Evolutionary conservation across 2,797 vertebrate species (phyloP).

Genomic region (Myripristis jacobus): DNA sequence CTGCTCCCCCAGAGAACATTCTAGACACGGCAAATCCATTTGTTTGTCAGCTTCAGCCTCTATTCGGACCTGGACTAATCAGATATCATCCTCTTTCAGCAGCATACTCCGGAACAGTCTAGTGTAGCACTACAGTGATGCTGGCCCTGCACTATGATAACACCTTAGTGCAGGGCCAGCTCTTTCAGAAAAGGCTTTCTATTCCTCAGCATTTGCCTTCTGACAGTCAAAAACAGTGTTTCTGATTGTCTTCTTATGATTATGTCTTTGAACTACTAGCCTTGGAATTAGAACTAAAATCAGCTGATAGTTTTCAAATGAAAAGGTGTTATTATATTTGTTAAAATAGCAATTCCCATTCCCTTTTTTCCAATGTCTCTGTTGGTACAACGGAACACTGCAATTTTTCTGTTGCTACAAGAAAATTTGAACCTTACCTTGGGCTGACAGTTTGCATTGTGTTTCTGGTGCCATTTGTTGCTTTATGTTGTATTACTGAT

Average conservation of each 20-base stretch:
- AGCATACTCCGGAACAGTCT: constrained; percentile 53
- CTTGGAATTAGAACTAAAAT: too few relatives aligned
- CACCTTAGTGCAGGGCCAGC: constrained; percentile 48
- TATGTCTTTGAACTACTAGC: too few relatives aligned
- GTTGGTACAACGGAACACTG: too few relatives aligned
- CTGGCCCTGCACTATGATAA: constrained; percentile 54
- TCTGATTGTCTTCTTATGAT: background rate
- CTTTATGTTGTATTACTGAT: too few relatives aligned
- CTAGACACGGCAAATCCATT: constrained; percentile 80
- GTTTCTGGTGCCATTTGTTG: too few relatives aligned
- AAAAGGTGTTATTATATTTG: too few relatives aligned
- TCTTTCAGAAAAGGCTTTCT: constrained; percentile 34
- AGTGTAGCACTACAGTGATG: constrained; percentile 38
- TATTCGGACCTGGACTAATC: constrained; percentile 71
- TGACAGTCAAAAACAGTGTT: constrained; percentile 31
- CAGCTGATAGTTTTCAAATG: too few relatives aligned
- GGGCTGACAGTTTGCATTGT: too few relatives aligned
- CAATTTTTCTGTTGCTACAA: too few relatives aligned
- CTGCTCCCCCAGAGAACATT: constrained; percentile 76
- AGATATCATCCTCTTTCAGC: constrained; percentile 78
- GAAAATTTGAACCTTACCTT: too few relatives aligned
- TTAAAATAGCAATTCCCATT: too few relatives aligned
- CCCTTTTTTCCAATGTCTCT: too few relatives aligned
- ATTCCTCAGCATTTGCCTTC: constrained; percentile 22
- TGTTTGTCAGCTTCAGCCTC: constrained; percentile 78